These are phyloP conservation scores for Python bivittatus DNA, from an alignment of 2,113 vertebrate genomes.

Conservation along the genomic window DNA sequence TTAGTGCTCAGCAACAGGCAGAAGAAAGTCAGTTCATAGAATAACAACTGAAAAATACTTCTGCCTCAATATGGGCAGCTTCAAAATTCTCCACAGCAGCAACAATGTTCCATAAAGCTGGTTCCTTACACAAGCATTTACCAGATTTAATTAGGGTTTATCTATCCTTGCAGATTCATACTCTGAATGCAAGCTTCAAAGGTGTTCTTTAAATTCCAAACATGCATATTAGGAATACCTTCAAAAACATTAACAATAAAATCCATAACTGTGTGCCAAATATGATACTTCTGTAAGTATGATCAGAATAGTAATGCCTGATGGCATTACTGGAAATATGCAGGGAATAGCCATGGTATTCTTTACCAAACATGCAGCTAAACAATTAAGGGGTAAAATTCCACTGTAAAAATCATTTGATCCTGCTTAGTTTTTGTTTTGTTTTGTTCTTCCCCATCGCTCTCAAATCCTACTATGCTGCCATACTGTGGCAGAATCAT, in stretches of 20 bases:
- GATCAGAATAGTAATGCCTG: background rate
- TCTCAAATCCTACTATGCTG: background rate
- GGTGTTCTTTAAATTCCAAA: background rate
- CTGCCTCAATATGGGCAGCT: background rate
- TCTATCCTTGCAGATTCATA: background rate
- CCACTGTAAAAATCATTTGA: background rate
- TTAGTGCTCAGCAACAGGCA: background rate
- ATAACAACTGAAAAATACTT: background rate
- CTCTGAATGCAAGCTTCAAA: background rate
- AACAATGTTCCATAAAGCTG: background rate
- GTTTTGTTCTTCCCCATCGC: accelerated
- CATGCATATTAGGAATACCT: background rate
- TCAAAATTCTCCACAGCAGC: background rate
- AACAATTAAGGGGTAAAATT: background rate
- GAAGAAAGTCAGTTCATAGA: background rate
- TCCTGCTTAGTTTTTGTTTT: background rate
- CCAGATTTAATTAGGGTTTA: background rate
- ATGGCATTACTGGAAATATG: background rate
- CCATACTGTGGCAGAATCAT: background rate
- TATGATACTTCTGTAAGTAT: background rate
- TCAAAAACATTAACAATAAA: background rate
- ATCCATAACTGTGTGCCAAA: background rate
- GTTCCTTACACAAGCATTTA: background rate
- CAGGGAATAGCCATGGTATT: background rate
- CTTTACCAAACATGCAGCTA: background rate